phyloP scores from a whole-genome alignment of 2,797 vertebrate species.

The Novumbra hubbsi region DNA sequence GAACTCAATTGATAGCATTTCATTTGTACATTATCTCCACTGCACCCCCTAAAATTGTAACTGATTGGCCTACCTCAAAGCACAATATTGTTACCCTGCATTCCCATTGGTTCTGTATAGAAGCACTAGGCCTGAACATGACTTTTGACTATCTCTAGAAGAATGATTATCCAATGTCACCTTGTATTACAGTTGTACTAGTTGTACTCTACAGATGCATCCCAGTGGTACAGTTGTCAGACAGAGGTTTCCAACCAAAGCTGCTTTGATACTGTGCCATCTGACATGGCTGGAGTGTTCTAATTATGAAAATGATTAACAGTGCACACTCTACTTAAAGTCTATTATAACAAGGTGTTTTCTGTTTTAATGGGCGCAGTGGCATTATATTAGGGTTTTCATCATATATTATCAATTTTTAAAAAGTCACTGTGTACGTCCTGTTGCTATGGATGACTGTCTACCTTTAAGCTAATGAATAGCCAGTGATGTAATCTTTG shows the following conservation, averaged over 20 bases:
- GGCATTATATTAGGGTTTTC: slow-evolving; percentile 58
- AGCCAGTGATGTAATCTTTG: slow-evolving; percentile 31
- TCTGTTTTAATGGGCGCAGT: slow-evolving; percentile 48
- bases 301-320: slow-evolving; percentile 73
- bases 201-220: slow-evolving; percentile 61
- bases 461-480: slow-evolving; percentile 59
- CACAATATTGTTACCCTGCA: not conserved
- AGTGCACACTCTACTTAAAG: slow-evolving; percentile 38
- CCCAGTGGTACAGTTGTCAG: slow-evolving; percentile 65
- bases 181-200: slow-evolving; percentile 41
- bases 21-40: no score
- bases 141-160: slow-evolving; percentile 31
- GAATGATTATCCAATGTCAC: slow-evolving; percentile 66
- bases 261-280: slow-evolving; percentile 59
- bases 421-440: slow-evolving; percentile 16
- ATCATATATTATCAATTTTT: slow-evolving; percentile 62
- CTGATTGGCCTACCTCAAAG: not conserved
- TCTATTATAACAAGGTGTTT: slow-evolving; percentile 53
- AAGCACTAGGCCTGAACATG: slow-evolving; percentile 19
- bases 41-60: not conserved
- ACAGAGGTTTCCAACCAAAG: slow-evolving; percentile 64
- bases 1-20: not conserved
- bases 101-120: not conserved
- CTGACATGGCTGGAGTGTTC: slow-evolving; percentile 55
- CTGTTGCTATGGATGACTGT: slow-evolving; percentile 13